phyloP scores from a whole-genome alignment of 1,140 invertebrate genomes.

The Anthonomus grandis region DNA sequence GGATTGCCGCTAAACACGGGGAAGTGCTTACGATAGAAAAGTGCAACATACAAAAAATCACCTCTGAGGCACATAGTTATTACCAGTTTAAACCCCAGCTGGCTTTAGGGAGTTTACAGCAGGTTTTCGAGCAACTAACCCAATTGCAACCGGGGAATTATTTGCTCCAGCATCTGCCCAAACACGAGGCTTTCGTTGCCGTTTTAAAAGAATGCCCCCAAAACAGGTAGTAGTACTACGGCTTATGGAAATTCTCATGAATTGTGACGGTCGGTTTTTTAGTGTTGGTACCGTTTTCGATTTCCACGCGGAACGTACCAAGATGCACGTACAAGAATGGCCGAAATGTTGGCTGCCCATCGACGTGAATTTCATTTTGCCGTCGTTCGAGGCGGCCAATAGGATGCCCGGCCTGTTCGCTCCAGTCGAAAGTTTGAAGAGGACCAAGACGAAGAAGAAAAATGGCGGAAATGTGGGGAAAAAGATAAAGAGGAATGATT shows the following conservation, averaged over 20 bases:
- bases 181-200: conserved; percentile 47
- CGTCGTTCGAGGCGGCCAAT: conserved; percentile 31
- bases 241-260: too few species aligned
- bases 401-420: conserved; percentile 46
- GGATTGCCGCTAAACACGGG: conserved; percentile 38
- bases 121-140: conserved; percentile 44
- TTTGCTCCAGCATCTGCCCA: conserved; percentile 48
- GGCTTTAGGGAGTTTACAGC: conserved; percentile 44
- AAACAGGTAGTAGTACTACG: too few species aligned
- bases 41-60: conserved; percentile 43
- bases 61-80: conserved; percentile 45
- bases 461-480: conserved; percentile 6
- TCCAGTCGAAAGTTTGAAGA: conserved; percentile 7
- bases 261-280: too few species aligned
- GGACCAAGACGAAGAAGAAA: conserved; percentile 4
- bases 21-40: conserved; percentile 50
- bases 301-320: conserved; percentile 32
- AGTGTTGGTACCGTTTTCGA: too few species aligned
- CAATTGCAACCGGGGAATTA: conserved; percentile 47
- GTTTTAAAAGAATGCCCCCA: conserved; percentile 41
- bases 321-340: conserved; percentile 10
- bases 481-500: too few species aligned
- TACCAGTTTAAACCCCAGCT: conserved; percentile 45
- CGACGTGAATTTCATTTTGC: conserved; percentile 43
- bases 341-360: conserved; percentile 41